Evolutionary conservation across 2,888 invertebrate genomes (phyloP).

Genomic region (Teinopalpus imperialis): DNA sequence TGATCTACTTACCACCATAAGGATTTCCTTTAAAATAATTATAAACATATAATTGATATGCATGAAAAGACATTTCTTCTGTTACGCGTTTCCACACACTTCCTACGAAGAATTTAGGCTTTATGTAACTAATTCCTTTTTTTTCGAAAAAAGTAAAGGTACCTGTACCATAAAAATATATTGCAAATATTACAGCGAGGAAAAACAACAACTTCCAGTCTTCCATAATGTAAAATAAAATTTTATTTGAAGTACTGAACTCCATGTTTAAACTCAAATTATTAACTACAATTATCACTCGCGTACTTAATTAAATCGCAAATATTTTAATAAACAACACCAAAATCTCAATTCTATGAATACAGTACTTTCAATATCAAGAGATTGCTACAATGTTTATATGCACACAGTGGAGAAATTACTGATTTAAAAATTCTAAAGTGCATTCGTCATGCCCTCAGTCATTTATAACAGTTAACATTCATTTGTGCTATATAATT

Average conservation of each 20-base stretch:
- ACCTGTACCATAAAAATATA: slow-evolving; percentile 43
- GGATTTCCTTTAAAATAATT: slow-evolving; percentile 68
- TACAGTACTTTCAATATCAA: too few relatives aligned
- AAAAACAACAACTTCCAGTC: slow-evolving; percentile 61
- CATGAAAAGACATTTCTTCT: slow-evolving; percentile 60
- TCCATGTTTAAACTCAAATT: too few relatives aligned
- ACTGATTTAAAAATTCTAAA: too few relatives aligned
- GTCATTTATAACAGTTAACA: too few relatives aligned
- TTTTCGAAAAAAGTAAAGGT: slow-evolving; percentile 23
- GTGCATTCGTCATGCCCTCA: too few relatives aligned
- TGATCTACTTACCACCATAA: slow-evolving; percentile 67
- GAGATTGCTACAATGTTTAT: too few relatives aligned
- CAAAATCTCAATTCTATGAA: too few relatives aligned
- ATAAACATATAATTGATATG: slow-evolving; percentile 68
- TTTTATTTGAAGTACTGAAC: slow-evolving; percentile 42
- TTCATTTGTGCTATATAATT: too few relatives aligned
- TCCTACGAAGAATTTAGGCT: slow-evolving; percentile 18
- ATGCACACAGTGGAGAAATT: too few relatives aligned
- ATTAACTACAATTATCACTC: too few relatives aligned
- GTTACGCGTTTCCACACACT: slow-evolving; percentile 26
- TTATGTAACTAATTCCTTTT: slow-evolving; percentile 19
- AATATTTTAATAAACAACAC: too few relatives aligned
- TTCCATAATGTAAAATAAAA: slow-evolving; percentile 46
- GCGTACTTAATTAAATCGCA: too few relatives aligned
- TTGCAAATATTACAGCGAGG: slow-evolving; percentile 48